A percentile compares a stretch with the other conserved stretches of the same genome.
phyloP scores from a whole-genome alignment of 1,140 invertebrate species.

The Pogonus chalceus region DNA sequence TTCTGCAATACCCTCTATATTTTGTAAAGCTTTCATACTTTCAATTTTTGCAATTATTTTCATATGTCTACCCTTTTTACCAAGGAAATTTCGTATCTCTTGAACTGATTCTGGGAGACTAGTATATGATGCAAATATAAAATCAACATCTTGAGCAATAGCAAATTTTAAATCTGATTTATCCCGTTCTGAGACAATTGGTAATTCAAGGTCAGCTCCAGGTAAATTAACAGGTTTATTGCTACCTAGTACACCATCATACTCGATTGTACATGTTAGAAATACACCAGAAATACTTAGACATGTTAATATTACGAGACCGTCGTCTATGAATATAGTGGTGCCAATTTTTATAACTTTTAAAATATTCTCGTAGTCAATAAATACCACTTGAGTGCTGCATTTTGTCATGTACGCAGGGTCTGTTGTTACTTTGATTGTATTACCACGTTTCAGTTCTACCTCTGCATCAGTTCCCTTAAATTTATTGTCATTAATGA shows the following conservation, averaged over 20 bases:
- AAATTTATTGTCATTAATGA: conserved; percentile 17
- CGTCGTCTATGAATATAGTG: conserved; percentile 66
- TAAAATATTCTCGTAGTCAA: conserved; percentile 73
- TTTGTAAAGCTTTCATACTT: conserved; percentile 61
- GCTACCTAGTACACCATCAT: conserved; percentile 37
- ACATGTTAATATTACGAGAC: conserved; percentile 24
- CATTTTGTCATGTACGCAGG: conserved; percentile 59
- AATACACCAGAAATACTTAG: conserved; percentile 28
- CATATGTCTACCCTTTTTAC: conserved; percentile 61
- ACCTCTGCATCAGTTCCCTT: conserved; percentile 41
- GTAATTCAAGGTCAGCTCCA: conserved; percentile 64
- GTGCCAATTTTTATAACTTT: conserved; percentile 60
- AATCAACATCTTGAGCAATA: conserved; percentile 54
- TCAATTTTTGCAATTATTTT: conserved; percentile 68
- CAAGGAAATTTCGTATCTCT: conserved; percentile 43
- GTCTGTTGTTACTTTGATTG: conserved; percentile 64
- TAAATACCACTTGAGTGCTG: conserved; percentile 53
- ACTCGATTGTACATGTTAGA: conserved; percentile 41
- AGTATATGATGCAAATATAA: conserved; percentile 48
- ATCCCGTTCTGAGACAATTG: conserved; percentile 71
- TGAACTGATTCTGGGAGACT: conserved; percentile 73
- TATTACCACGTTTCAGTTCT: conserved; percentile 54
- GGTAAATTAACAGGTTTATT: conserved; percentile 60
- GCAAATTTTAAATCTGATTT: conserved; percentile 62
- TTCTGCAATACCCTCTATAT: conserved; percentile 62